Base-by-base conservation (phyloP, 1,140 invertebrate species). In the Theocolax elegans region DNA sequence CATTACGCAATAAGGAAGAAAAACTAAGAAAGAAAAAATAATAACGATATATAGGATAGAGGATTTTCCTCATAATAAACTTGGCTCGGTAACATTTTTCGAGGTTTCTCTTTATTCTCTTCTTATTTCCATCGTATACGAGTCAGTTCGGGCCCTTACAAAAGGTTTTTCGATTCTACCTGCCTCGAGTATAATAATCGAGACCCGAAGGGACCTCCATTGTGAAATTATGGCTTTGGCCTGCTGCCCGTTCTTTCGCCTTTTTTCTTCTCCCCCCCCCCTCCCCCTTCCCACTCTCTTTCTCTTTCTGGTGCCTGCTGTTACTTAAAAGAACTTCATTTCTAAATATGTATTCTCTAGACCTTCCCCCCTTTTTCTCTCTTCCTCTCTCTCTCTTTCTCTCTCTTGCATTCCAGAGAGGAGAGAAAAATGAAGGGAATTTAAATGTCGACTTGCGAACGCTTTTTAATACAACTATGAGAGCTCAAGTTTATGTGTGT, bases 301-400 rank as follows among this genome's bases (percentile, higher is more conserved):
- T 38, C 42, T 42, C 27, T 46, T 25, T 35, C 25, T 59, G 29
- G 9, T 23, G 44, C 42, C 53, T 66, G 56, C 69, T 65, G 21
- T 63, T 59, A 71, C 46, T 65, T 59, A 54, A 71, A 71, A 71
- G 68, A 71, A 71, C 69, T 65, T 66, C 54, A 65, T 66, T 60
- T 71, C 51, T 59, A 48, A 71, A 58, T 64, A 70, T 71, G 68
- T 71, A 64, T 64, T 64, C 60, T 59, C 64, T 35, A n/a, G 3
- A 13, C 13, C 27, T 40, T 35, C n/a, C n/a, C n/a, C n/a, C n/a
- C 21, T 40, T 48, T 29, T 38, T 60, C 44, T 40, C 51, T 40
- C 2, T 64, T 31, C 13, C 3, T 27, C 25, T 27, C 31, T 27
- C n/a, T 44, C 35, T 27, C 21, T 3, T 35, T 23, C 46, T 23